phyloP scores from a whole-genome alignment of 2,888 invertebrate species.

The Falcaria lacertinaria region DNA sequence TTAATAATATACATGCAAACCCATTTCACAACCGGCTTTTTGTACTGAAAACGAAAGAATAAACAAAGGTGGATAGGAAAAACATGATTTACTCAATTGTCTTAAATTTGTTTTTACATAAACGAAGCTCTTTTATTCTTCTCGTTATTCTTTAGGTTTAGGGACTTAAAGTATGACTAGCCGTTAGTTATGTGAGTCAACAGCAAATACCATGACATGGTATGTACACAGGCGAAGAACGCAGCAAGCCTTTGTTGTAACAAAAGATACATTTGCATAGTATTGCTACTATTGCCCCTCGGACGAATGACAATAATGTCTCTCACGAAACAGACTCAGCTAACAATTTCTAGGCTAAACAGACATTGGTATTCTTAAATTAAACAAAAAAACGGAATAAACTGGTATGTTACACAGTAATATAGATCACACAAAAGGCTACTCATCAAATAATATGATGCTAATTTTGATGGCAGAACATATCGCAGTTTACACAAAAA shows the following conservation, averaged over 20 bases:
- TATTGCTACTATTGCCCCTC: conserved; percentile 15
- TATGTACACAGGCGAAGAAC: conserved; percentile 16
- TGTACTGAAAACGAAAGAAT: too few relatives aligned
- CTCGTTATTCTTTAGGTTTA: not conserved
- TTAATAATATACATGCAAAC: too few relatives aligned
- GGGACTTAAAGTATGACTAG: not conserved
- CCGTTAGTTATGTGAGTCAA: not conserved
- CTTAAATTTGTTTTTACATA: too few relatives aligned
- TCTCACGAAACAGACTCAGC: conserved; percentile 11
- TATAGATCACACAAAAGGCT: too few relatives aligned
- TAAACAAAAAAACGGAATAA: too few relatives aligned
- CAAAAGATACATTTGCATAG: conserved; percentile 42
- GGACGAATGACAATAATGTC: conserved; percentile 15
- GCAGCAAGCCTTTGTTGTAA: conserved; percentile 28
- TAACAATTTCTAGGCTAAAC: not conserved
- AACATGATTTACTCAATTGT: too few relatives aligned
- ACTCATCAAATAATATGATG: too few relatives aligned
- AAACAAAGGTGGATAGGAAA: too few relatives aligned
- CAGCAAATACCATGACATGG: conserved; percentile 36
- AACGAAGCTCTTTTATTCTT: not conserved
- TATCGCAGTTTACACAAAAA: too few relatives aligned
- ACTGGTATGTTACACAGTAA: too few relatives aligned
- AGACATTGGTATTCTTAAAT: not conserved
- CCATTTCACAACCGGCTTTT: too few relatives aligned
- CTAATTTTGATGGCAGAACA: too few relatives aligned